These are phyloP conservation scores for Bos taurus DNA, from an alignment of 2,113 vertebrate genomes.

Conservation along the genomic window DNA sequence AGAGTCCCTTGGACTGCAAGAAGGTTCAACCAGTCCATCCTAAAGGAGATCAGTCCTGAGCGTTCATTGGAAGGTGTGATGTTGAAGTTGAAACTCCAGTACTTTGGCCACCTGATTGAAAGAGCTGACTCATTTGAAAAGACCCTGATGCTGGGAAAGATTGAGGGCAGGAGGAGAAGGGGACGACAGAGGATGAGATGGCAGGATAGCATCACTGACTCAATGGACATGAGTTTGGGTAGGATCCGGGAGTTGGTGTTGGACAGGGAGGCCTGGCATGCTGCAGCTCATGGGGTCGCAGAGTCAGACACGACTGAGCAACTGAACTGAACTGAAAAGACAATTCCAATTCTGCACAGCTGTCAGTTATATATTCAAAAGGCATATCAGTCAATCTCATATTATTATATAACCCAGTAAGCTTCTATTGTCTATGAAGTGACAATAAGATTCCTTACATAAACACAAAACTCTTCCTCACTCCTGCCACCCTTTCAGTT, in stretches of 20 bases:
- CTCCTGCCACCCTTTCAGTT: neutral
- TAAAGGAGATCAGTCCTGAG: too few relatives aligned
- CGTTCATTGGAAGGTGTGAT: too few relatives aligned
- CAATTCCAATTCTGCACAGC: neutral
- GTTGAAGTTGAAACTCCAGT: too few relatives aligned
- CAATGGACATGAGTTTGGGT: neutral
- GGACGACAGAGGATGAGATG: too few relatives aligned
- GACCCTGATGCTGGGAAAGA: too few relatives aligned
- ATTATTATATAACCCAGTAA: neutral
- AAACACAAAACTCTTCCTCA: neutral
- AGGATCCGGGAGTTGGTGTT: rapidly evolving
- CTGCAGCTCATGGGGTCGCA: rapidly evolving
- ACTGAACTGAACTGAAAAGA: neutral
- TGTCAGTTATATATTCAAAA: neutral
- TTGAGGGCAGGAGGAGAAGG: too few relatives aligned
- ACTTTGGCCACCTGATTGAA: too few relatives aligned
- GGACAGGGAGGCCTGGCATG: neutral
- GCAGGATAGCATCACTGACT: neutral
- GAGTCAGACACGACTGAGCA: rapidly evolving
- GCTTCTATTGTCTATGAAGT: neutral
- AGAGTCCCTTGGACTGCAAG: too few relatives aligned
- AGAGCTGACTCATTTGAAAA: too few relatives aligned
- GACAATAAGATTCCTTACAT: neutral
- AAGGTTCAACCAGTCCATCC: too few relatives aligned
- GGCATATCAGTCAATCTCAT: neutral